Evolutionary conservation across 1,140 invertebrate species (phyloP).

Genomic region (Sipha flava): DNA sequence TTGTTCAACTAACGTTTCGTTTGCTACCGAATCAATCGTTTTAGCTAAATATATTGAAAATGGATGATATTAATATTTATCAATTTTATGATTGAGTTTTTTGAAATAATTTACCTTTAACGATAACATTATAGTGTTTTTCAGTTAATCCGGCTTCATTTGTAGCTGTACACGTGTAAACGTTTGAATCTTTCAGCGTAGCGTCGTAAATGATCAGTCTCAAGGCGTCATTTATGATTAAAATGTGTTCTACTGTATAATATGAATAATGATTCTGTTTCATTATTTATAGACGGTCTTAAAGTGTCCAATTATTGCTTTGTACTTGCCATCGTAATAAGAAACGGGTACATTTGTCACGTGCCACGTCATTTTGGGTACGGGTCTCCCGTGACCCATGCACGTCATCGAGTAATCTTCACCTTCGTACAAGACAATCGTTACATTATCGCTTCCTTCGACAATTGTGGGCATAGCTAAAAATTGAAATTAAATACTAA

Average conservation of each 20-base stretch:
- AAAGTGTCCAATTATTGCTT: background rate
- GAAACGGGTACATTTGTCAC: background rate
- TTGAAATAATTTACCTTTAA: conserved; percentile 2
- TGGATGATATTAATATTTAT: background rate
- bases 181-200: background rate
- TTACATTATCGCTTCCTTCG: background rate
- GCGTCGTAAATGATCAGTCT: conserved; percentile 4
- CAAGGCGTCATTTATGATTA: background rate
- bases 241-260: background rate
- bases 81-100: no score
- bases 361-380: background rate
- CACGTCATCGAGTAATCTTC: background rate
- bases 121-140: background rate
- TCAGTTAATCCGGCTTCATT: background rate
- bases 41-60: background rate
- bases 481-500: background rate
- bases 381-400: background rate
- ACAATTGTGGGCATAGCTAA: background rate
- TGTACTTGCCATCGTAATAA: background rate
- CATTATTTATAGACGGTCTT: background rate
- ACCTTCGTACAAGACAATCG: background rate
- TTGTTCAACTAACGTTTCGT: background rate
- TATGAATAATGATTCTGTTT: background rate
- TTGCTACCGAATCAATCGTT: background rate
- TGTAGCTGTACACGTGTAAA: background rate